Conservation (phyloP, 2,113 vertebrate genomes). For the Abramis brama region DNA sequence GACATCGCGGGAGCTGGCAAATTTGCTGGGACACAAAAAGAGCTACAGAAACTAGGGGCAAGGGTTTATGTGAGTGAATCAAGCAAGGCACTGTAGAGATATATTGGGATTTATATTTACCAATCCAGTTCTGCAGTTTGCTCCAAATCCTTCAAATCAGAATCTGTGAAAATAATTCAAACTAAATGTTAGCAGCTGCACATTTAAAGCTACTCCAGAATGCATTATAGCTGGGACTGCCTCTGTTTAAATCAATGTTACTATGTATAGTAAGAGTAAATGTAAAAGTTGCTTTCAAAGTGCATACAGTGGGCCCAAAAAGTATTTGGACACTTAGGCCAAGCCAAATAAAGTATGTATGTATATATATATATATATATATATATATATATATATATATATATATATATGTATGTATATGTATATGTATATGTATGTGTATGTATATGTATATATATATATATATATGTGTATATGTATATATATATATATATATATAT, state of each 20-base stretch:
- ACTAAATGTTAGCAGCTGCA: neutral
- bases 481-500: too few relatives aligned
- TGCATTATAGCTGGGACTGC: neutral
- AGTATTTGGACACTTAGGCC: neutral
- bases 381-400: too few relatives aligned
- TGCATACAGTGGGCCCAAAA: neutral
- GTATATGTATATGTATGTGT: too few relatives aligned
- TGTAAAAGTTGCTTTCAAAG: neutral
- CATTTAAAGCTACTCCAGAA: neutral
- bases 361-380: too few relatives aligned
- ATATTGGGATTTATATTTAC: conserved; percentile 25
- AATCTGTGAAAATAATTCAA: neutral
- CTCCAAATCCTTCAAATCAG: neutral
- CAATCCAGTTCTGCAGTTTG: conserved; percentile 7
- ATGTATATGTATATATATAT: too few relatives aligned
- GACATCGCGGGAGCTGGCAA: neutral
- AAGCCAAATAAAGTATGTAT: too few relatives aligned
- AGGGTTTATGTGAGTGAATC: neutral
- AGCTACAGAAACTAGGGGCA: neutral
- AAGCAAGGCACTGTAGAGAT: neutral
- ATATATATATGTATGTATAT: too few relatives aligned
- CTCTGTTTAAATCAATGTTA: neutral
- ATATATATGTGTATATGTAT: too few relatives aligned
- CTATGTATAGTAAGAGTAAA: neutral
- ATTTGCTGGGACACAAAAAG: neutral